Evolutionary conservation across 2,888 invertebrate species (phyloP).

Genomic region (Cosmorhoe ocellata): DNA sequence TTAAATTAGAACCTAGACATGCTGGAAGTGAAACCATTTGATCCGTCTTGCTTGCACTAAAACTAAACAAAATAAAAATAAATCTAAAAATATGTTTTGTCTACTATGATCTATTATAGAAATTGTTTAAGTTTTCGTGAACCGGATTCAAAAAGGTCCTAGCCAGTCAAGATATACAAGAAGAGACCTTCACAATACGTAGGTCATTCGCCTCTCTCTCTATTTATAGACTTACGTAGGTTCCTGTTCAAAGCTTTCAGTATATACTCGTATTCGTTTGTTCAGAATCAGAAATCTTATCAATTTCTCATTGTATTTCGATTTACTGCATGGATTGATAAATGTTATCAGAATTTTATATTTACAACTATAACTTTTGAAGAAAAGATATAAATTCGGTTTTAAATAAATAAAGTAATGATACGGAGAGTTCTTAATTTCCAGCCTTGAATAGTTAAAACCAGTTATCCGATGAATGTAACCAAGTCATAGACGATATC

Average conservation of each 20-base stretch:
- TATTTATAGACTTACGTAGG: constrained; percentile 51
- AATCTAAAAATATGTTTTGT: no score
- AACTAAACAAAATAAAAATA: no score
- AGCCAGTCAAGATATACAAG: not conserved
- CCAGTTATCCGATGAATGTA: constrained; percentile 8
- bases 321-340: no score
- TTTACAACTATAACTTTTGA: no score
- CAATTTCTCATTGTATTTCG: constrained; percentile 14
- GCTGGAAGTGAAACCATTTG: no score
- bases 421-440: not conserved
- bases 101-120: no score
- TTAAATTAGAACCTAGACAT: no score
- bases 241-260: constrained; percentile 34
- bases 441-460: constrained; percentile 3
- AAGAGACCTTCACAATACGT: constrained; percentile 48
- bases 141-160: not conserved
- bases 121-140: not conserved
- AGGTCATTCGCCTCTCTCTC: constrained; percentile 59
- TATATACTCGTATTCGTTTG: constrained; percentile 29
- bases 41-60: no score
- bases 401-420: no score
- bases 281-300: constrained; percentile 12
- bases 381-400: no score
- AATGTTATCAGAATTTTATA: no score
- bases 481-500: constrained; percentile 12